phyloP scores from a whole-genome alignment of 2,797 vertebrate genomes.

The Sciurus carolinensis region DNA sequence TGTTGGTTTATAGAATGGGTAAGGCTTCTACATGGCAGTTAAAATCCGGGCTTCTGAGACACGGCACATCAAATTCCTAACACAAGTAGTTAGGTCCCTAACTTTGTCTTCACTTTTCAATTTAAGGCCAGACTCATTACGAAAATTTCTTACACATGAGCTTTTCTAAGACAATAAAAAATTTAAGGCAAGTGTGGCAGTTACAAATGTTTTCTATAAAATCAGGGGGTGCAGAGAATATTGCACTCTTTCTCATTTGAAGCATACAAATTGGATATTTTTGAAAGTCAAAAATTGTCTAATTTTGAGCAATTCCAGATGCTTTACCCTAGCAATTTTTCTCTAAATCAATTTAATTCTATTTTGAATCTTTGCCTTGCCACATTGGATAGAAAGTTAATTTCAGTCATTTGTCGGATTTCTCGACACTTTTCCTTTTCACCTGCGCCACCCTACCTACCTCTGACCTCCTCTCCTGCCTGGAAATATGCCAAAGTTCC shows the following conservation, averaged over 20 bases:
- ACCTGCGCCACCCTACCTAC: neutral
- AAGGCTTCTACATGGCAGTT: neutral
- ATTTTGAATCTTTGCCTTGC: conserved; percentile 9
- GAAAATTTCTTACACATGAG: neutral
- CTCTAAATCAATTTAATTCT: conserved; percentile 19
- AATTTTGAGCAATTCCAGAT: neutral
- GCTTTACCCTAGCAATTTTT: neutral
- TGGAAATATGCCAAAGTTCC: neutral
- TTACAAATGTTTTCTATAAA: neutral
- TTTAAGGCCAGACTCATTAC: neutral
- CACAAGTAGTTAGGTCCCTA: neutral
- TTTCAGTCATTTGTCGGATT: neutral
- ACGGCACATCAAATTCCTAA: neutral
- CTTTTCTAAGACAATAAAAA: conserved; percentile 3
- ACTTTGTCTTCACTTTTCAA: conserved; percentile 31
- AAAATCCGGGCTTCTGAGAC: conserved; percentile 10
- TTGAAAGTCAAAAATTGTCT: conserved; percentile 10
- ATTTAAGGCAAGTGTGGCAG: neutral
- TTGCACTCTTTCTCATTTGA: neutral
- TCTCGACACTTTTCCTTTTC: neutral
- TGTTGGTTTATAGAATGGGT: neutral
- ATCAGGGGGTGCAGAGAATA: neutral
- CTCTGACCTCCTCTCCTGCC: neutral
- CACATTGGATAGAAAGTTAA: neutral
- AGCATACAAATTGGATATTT: neutral